Evolutionary conservation across 1,140 invertebrate species (phyloP).

Genomic region (Lasioglossum baleicum): DNA sequence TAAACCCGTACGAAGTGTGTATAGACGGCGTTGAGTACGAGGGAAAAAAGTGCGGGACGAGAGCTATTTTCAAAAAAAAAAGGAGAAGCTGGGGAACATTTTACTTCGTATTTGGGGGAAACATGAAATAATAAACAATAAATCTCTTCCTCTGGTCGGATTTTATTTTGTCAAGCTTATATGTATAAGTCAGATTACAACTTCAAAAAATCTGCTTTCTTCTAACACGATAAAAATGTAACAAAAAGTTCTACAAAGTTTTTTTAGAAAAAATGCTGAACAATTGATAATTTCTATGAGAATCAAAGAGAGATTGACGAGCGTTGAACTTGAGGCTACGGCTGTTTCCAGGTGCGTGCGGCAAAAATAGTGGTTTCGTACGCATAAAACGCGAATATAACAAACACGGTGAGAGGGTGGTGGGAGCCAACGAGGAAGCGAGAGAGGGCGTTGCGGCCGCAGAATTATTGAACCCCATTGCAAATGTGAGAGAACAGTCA

Average conservation of each 20-base stretch:
- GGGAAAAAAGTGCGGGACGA: slow-evolving; percentile 6
- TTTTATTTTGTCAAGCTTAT: no score
- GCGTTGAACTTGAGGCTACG: background rate
- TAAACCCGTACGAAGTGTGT: slow-evolving; percentile 18
- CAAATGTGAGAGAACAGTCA: slow-evolving; percentile 50
- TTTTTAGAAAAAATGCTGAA: no score
- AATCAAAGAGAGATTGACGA: background rate
- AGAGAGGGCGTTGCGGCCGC: slow-evolving; percentile 33
- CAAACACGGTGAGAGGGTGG: background rate
- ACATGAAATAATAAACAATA: background rate
- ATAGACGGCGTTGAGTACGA: slow-evolving; percentile 1
- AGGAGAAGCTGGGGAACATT: background rate
- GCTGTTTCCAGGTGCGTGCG: background rate
- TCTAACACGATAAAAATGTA: no score
- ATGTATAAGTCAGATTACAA: no score
- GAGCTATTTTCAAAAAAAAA: background rate
- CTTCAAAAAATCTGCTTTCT: no score
- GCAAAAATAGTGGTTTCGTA: background rate
- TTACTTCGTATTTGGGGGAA: background rate
- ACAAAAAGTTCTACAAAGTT: no score
- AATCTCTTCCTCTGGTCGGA: no score
- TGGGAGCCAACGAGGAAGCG: slow-evolving; percentile 8
- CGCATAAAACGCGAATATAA: slow-evolving; percentile 10
- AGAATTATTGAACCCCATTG: slow-evolving; percentile 56
- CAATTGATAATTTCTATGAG: no score